Evolutionary conservation across 2,888 invertebrate species (phyloP), one percentile per base, ranked within the genome.

Genomic region (Leptopterna dolabrata): DNA sequence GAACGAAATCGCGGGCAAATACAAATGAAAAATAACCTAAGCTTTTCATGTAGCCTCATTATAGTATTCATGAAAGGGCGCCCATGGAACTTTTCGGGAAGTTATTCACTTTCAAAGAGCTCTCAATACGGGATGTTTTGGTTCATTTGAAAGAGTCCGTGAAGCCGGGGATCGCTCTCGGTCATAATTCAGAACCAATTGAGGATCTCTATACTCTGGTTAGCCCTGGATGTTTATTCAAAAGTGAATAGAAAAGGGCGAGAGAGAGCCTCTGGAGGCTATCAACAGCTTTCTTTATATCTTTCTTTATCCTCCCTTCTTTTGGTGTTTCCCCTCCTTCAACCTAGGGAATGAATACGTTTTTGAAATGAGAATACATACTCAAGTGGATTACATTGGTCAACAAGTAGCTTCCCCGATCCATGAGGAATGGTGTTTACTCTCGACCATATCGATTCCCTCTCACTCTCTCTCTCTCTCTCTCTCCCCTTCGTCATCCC

Each of bases 321-420:
- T 63, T 63, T 63, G 63, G 63, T 24, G 63, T 63, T 63, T 63
- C 63, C n/a, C 63, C 63, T 63, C 63, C 63, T 63, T 63, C 24
- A 63, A 63, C 63, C 9, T 9, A 7, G 9, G 24, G 63, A 76
- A 76, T 76, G 73, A 76, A 76, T 76, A 76, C 30, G 73, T 76
- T 76, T 76, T 76, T 76, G 73, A 76, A 76, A 76, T 76, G 63
- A 63, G 63, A 63, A 63, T 63, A 63, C 24, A 63, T 63, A 63
- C 63, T 76, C 73, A 36, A 76, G 73, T 76, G 73, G 41, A 36
- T 76, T 76, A 76, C 30, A n/a, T 76, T 14, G 73, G 73, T 63
- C 63, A 63, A 63, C 63, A 63, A 63, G 63, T 63, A 63, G 63
- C 63, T 63, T 63, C 63, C 63, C 13, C 63, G 63, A 63, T 63